Evolutionary conservation across 2,888 invertebrate genomes (phyloP), one percentile per base, ranked within the genome.

Genomic region (Ichneumoninae sp.): DNA sequence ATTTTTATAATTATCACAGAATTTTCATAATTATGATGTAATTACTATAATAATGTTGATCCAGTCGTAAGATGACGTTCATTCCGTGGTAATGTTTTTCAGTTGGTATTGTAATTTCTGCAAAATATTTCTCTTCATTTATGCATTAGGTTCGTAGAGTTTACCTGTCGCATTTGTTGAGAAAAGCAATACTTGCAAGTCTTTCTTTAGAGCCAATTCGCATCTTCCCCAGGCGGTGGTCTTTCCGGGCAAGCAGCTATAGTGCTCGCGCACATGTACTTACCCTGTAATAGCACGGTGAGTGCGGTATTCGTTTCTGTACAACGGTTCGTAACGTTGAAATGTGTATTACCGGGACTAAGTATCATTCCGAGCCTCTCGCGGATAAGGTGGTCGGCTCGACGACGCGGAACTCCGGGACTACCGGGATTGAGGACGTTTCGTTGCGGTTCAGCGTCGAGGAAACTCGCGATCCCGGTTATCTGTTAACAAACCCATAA

Each of bases 401-500:
- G 52, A 36, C 52, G 52, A 33, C n/a, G 70, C 52, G 52, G 30
- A 52, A 70, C 70, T 36, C 19, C 33, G n/a, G n/a, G 52, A 52
- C 70, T 70, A 54, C 52, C 19, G 52, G 19, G 70, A 70, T 40
- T 60, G 54, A 57, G 70, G 69, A 57, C 57, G 57, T 40, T 54
- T 60, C 26, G 60, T 30, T 63, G 10, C 60, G n/a, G 63, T 7
- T 63, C 76, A 19, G 70, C 10, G 65, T 66, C 60, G 81, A 66
- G 50, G 65, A 73, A 84, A 81, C 70, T 54, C 19, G 36, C 30
- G 30, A 13, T 60, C 52, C 40, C 36, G 65, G 26, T 69, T 54
- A 68, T 73, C 65, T 26, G 22, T 57, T 65, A 60, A 54, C 83
- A 52, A 75, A 79, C 65, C 85, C 75, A 70, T 83, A 75, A 83